Base-by-base conservation (phyloP, 2,113 vertebrate species). In the Mobula birostris region DNA sequence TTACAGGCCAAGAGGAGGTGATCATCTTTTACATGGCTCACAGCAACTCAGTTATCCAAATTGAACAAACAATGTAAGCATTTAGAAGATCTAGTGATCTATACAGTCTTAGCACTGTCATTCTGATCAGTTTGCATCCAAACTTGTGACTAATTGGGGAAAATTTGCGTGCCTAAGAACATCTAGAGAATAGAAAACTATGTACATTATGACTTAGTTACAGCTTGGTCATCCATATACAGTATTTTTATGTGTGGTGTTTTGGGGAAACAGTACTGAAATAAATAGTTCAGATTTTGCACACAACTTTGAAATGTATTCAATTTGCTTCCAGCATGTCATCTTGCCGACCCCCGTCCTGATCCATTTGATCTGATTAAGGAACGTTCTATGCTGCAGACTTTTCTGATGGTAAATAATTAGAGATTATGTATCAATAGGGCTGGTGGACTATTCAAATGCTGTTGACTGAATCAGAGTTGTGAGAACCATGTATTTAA, bases 51-150 rank as follows among this genome's bases (percentile, higher is more conserved):
- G 70, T 76, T 74, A 76, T 48, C 36, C 17, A 40, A 93, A 93
- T 56, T 93, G 70, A 40, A 93, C 68, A 93, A 74, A 93, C 88
- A 91, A 36, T 48, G 36, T 93, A 36, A 93, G 91, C 91, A 76
- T 93, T 93, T 93, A 93, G 91, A 93, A 74, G 70, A 74, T 4
- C 48, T 11, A 63, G 58, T 87, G 11, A n/a, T 79, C 12, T 5
- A n/a, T n/a, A 12, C 14, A 1, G 11, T 63, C 27, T 61, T 63
- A 29, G 0, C 12, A 58, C 24, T 29, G 58, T 27, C 61, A 8
- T 87, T 9, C 83, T 63, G 15, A 87, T 61, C 24, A 29, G 11
- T 63, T 29, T 63, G 58, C 12, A 87, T 87, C 63, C 27, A 63
- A 87, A 7, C 29, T 27, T 11, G 21, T 58, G 56, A 58, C 48